Base-by-base conservation (phyloP, 2,888 invertebrate genomes). In the Yponomeuta cagnagella region DNA sequence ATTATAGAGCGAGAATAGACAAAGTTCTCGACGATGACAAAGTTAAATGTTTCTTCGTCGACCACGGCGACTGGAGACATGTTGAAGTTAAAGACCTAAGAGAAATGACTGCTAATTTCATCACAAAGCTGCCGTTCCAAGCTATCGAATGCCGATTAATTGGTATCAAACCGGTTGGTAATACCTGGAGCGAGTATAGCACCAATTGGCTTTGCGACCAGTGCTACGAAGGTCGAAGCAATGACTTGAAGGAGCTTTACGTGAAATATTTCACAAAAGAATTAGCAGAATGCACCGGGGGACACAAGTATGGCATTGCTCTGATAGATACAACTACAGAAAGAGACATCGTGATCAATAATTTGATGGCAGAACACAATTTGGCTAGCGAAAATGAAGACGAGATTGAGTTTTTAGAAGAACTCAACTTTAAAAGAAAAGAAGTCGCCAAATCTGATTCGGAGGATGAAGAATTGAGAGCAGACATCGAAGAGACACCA, bases 91-190 rank as follows among this genome's bases (percentile, higher is more conserved):
- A 84, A 4, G 83, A 93, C 74, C 74, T 95, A 31, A 80, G 85
- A 48, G 84, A 88, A 68, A 89, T 95, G 37, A 88, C 93, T 0
- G 88, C 93, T 33, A 82, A 87, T 69, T 85, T 93, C 43, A 86
- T 94, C 43, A 82, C 79, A 3, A 87, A 88, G 76, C 78, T 95
- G 72, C 95, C 95, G 0, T 94, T 94, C 74, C 93, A 94, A 90
- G 93, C 94, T 2, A 94, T 95, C 63, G 94, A 94, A 81, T 95
- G 95, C 80, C 80, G 90, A 67, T 79, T 95, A 68, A 78, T 91
- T n/a, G 94, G 94, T 33, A 77, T 94, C 0, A 76, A 80, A 73
- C 93, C 94, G 0, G 77, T 80, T 0, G 84, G 86, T 1, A 81
- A 89, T 2, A 78, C 82, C 2, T 95, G 94, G 94, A 82, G 88